Evolutionary conservation across 2,888 invertebrate species (phyloP), one percentile per base, ranked within the genome.

Genomic region (Prenolepis imparis): DNA sequence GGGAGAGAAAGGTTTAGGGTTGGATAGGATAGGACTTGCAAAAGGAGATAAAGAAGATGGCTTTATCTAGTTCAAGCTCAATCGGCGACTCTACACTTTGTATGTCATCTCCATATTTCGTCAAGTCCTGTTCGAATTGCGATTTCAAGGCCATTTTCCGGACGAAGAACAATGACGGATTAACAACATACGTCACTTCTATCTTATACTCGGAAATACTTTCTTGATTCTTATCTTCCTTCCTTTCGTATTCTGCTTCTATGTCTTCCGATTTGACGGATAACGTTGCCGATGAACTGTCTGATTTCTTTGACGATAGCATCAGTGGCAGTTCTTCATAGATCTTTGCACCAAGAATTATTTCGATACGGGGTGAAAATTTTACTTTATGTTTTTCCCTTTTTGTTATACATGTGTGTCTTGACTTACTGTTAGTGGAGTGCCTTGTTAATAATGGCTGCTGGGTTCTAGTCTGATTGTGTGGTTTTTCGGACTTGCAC

Each of bases 131-230:
- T 11, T 77, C 41, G 5, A 57, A 77, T 21, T 41, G 15, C 21
- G 55, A 8, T 55, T 77, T 77, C 18, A 12, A n/a, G 11, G n/a
- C n/a, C 15, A 41, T 2, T 67, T 67, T 57, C 15, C 41, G 77
- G n/a, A 77, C 32, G 28, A 18, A 77, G 92, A 97, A 97, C 83
- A 96, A 94, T 74, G 95, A 95, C 0, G 97, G 97, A 77, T 96
- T 95, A 59, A 95, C 94, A n/a, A 97, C 95, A 90, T 96, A 95
- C 0, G 96, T 95, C 48, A 97, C 95, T 32, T 83, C 67, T 0
- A 92, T 92, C 12, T 24, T 24, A 8, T 1, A 41, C 4, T 39
- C 24, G 6, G 21, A 15, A 41, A 8, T 12, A 12, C 77, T 28
- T 36, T 72, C 36, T 36, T 61, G n/a, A 0, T 28, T 18, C n/a